phyloP scores from a whole-genome alignment of 2,797 vertebrate species.

The Tapera naevia region DNA sequence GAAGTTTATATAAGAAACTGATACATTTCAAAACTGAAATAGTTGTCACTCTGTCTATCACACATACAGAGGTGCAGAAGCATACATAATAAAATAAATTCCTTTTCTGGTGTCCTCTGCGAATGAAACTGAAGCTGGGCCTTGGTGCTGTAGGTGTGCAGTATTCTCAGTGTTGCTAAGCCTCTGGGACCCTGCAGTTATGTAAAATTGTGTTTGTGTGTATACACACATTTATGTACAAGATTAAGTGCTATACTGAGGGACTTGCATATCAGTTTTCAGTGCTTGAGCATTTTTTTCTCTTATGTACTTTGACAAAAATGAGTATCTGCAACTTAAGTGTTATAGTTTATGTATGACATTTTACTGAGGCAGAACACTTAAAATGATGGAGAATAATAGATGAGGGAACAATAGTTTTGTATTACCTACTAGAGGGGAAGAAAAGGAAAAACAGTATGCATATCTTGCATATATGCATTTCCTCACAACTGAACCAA shows the following conservation, averaged over 20 bases:
- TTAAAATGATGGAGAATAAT: background rate
- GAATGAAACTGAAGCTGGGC: background rate
- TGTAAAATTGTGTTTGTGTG: rapidly evolving
- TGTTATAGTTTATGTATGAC: background rate
- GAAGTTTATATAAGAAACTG: background rate
- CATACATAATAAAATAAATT: background rate
- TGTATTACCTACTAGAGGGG: background rate
- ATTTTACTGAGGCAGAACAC: background rate
- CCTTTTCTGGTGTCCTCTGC: background rate
- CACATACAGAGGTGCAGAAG: background rate
- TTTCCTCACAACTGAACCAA: background rate
- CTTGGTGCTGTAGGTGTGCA: background rate
- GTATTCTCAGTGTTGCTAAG: background rate
- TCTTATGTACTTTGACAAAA: background rate
- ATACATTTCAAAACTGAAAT: background rate
- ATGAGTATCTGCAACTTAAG: background rate
- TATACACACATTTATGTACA: no score
- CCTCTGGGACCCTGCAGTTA: no score
- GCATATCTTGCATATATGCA: rapidly evolving
- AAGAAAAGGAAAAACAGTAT: background rate
- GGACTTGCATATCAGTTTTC: background rate
- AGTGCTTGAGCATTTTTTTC: background rate
- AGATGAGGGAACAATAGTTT: background rate
- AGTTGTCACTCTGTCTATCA: background rate
- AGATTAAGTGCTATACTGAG: background rate